phyloP scores from a whole-genome alignment of 2,888 invertebrate genomes.

The Callinectes sapidus region DNA sequence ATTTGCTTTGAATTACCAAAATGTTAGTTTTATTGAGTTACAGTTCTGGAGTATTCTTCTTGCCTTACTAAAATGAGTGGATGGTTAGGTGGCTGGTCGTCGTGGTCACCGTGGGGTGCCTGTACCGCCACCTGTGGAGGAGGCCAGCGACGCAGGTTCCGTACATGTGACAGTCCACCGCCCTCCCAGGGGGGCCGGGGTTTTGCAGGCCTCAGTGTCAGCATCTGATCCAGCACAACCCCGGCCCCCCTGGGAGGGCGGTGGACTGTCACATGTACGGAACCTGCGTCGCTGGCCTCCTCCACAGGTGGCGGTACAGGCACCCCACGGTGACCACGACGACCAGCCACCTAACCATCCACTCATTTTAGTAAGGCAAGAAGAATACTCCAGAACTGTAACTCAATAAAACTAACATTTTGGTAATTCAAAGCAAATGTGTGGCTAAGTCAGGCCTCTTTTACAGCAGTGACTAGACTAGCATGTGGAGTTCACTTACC shows the following conservation, averaged over 20 bases:
- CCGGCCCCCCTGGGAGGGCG: slow-evolving; percentile 77
- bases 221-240: slow-evolving; percentile 73
- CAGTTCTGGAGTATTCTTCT: no score
- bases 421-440: background rate
- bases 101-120: slow-evolving; percentile 80
- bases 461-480: no score
- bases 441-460: no score
- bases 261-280: slow-evolving; percentile 78
- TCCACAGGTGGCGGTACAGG: slow-evolving; percentile 79
- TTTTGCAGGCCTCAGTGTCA: slow-evolving; percentile 74
- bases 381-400: no score
- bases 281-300: slow-evolving; percentile 78
- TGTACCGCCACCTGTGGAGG: slow-evolving; percentile 79
- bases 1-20: background rate
- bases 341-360: slow-evolving; percentile 76
- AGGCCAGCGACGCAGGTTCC: slow-evolving; percentile 78
- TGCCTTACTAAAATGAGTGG: background rate
- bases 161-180: slow-evolving; percentile 78
- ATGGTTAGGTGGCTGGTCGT: slow-evolving; percentile 76
- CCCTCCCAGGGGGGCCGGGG: slow-evolving; percentile 77
- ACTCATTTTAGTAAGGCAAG: background rate
- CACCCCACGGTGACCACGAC: slow-evolving; percentile 80
- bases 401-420: background rate
- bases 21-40: background rate
- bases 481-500: slow-evolving; percentile 74